phyloP scores from a whole-genome alignment of 2,113 vertebrate species.

The Balaeniceps rex region DNA sequence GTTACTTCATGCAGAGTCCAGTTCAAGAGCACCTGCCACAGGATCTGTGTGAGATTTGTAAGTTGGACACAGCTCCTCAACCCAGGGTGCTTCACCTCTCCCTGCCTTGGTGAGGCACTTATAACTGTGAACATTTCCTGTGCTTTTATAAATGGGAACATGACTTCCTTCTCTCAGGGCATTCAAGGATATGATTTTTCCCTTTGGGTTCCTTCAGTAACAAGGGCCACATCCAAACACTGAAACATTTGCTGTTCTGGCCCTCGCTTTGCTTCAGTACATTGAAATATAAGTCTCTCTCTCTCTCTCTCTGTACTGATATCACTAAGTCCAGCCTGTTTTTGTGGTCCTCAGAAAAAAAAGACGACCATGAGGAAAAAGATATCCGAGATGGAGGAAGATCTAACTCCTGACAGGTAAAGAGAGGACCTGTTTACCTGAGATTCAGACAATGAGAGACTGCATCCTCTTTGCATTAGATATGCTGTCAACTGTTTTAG shows the following conservation, averaged over 20 bases:
- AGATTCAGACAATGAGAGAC: not conserved
- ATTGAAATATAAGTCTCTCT: too few relatives aligned
- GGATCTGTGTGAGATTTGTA: too few relatives aligned
- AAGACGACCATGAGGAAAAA: conserved; percentile 52
- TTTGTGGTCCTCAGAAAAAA: conserved; percentile 59
- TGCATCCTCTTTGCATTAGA: not conserved
- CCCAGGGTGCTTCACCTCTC: not conserved
- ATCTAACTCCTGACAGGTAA: conserved; percentile 82
- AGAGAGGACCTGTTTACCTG: not conserved
- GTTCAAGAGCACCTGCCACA: not conserved
- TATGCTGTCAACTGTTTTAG: not conserved
- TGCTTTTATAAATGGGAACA: not conserved
- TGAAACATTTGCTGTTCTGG: not conserved
- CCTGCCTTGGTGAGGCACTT: not conserved
- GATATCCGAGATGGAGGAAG: conserved; percentile 68
- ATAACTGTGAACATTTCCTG: not conserved
- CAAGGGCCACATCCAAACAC: not conserved
- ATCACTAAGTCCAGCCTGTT: not conserved
- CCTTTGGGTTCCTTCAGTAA: not conserved
- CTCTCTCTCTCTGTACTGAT: too few relatives aligned
- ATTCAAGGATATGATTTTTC: not conserved
- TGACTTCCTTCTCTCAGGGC: not conserved
- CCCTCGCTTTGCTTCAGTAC: not conserved
- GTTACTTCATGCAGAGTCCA: not conserved
- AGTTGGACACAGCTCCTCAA: not conserved